These are phyloP conservation scores for Phymastichus coffea DNA, from an alignment of 1,140 invertebrate species.

Conservation along the genomic window DNA sequence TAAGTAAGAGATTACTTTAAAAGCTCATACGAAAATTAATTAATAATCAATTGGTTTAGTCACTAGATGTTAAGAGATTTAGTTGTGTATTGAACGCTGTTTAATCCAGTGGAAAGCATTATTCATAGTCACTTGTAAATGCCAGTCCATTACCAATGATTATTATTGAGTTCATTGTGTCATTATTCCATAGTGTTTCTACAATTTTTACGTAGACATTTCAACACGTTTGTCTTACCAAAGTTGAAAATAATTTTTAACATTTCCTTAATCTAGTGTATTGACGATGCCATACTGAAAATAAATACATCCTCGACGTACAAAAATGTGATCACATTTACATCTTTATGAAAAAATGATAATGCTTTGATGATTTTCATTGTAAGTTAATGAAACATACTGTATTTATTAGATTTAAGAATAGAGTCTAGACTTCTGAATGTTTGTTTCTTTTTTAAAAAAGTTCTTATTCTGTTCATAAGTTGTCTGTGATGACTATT, in stretches of 20 bases:
- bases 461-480: conserved; percentile 1
- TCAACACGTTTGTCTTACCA: conserved; percentile 13
- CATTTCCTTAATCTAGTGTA: conserved; percentile 20
- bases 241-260: conserved; percentile 24
- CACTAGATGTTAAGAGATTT: conserved; percentile 22
- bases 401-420: background rate
- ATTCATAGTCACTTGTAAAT: background rate
- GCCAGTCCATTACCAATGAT: conserved; percentile 25
- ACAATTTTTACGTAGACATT: conserved; percentile 9
- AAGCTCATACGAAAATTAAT: conserved; percentile 9
- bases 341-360: background rate
- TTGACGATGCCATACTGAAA: conserved; percentile 27
- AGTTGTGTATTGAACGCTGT: conserved; percentile 6
- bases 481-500: conserved; percentile 22
- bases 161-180: background rate
- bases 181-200: conserved; percentile 2
- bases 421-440: background rate
- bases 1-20: background rate
- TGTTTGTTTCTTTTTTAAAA: background rate
- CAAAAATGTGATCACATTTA: conserved; percentile 4
- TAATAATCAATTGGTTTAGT: conserved; percentile 17
- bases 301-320: background rate
- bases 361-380: background rate
- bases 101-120: conserved; percentile 4
- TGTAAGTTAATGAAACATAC: background rate